Base-by-base conservation (phyloP, 2,888 invertebrate genomes). In the Polymixis flavicincta region DNA sequence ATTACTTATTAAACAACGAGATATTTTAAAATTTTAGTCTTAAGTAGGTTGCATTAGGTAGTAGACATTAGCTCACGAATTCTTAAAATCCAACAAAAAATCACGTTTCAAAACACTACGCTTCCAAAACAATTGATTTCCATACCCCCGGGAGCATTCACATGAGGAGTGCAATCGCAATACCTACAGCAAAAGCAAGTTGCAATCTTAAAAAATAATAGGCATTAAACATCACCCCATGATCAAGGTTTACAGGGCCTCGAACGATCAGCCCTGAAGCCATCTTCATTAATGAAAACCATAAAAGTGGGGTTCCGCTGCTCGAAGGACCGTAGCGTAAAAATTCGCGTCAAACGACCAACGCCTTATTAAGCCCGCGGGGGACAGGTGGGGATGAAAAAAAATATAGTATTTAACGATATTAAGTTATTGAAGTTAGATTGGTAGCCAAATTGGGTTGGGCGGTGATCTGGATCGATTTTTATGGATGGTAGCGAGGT, bases 221-320 rank as follows among this genome's bases (percentile, higher is more conserved):
- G 91, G 87, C 89, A 91, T 92, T 92, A 92, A 93, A 92, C 92
- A 92, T 92, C 93, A 92, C 93, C 93, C 93, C 91, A 91, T 91
- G 92, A 92, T 91, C 91, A 91, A 91, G 91, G 90, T 89, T 90
- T 90, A 90, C 91, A 92, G 88, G 88, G 92, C 90, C 91, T 92
- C 91, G 92, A 93, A 93, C 93, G 94, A 95, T 95, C 95, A 93
- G 95, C 94, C 95, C 93, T 89, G 92, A 89, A 93, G 96, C 95
- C 85, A 91, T 92, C 94, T 94, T 95, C 95, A 94, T 95, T 95
- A 95, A 95, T 95, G 95, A 93, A 94, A 93, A 93, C 94, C 94
- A 93, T 94, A 93, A 94, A 94, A 92, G 93, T 92, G 92, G 93
- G 94, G 92, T 92, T 83, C 80, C 82, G 74, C 45, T 50, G 57